These are phyloP conservation scores for Chirona hameri DNA, from an alignment of 2,888 invertebrate genomes.

Conservation along the genomic window DNA sequence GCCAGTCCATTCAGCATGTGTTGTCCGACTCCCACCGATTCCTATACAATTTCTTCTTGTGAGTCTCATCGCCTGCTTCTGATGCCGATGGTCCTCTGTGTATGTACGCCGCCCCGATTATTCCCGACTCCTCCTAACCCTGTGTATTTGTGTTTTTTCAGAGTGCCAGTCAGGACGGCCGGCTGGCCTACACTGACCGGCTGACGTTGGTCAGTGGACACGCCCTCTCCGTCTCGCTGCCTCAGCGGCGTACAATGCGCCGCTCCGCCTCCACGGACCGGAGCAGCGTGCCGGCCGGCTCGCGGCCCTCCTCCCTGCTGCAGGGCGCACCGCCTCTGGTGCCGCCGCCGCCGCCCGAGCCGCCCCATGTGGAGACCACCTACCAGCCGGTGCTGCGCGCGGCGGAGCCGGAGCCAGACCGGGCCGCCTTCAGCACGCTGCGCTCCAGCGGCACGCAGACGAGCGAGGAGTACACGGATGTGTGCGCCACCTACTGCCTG, in stretches of 20 bases:
- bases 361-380: background rate
- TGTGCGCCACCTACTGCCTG: background rate
- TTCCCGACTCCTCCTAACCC: background rate
- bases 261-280: background rate
- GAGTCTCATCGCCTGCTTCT: no score
- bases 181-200: constrained; percentile 2
- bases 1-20: no score
- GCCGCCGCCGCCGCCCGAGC: constrained; percentile 2
- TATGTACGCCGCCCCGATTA: no score
- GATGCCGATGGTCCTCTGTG: no score
- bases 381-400: background rate
- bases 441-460: constrained; percentile 28
- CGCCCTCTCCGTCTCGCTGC: background rate
- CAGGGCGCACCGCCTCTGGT: background rate
- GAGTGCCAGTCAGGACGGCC: constrained; percentile 27
- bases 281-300: background rate
- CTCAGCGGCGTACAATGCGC: constrained; percentile 10
- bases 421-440: background rate
- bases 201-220: background rate
- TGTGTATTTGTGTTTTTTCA: background rate
- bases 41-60: no score
- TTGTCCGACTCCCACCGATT: no score
- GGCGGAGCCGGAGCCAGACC: background rate
- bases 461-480: constrained; percentile 27
- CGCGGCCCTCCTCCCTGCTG: constrained; percentile 12